phyloP scores from a whole-genome alignment of 2,888 invertebrate genomes.

The Oeneis ivallda region DNA sequence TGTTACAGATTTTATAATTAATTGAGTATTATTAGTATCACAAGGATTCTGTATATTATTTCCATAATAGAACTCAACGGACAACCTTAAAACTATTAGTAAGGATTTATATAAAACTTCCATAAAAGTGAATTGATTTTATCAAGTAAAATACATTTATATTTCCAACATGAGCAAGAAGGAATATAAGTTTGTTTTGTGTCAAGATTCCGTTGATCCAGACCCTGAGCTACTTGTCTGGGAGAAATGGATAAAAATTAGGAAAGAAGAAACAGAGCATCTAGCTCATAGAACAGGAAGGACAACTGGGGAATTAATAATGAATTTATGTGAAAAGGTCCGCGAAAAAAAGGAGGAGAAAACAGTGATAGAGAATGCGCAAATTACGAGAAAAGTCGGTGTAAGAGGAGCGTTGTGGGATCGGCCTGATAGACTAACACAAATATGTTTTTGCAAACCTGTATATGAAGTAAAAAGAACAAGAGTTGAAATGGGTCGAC shows the following conservation, averaged over 20 bases:
- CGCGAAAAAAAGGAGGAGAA: conserved; percentile 66
- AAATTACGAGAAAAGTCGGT: conserved; percentile 53
- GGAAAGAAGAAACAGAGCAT: conserved; percentile 57
- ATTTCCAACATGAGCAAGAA: conserved; percentile 9
- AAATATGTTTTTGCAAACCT: conserved; percentile 57
- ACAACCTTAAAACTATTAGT: too few species aligned
- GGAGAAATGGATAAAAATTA: conserved; percentile 70
- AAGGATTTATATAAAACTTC: not conserved
- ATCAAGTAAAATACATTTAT: not conserved
- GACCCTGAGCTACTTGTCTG: conserved; percentile 63
- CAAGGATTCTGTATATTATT: too few species aligned
- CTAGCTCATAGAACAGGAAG: conserved; percentile 51
- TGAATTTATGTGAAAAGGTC: conserved; percentile 61
- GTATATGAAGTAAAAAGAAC: conserved; percentile 65
- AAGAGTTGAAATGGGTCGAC: conserved; percentile 57
- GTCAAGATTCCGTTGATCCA: conserved; percentile 47
- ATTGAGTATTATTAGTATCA: too few species aligned
- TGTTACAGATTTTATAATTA: too few species aligned
- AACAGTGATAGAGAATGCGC: conserved; percentile 60
- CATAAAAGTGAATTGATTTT: not conserved
- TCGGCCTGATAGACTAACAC: conserved; percentile 57
- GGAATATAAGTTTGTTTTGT: conserved; percentile 19
- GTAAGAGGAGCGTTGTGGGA: conserved; percentile 61
- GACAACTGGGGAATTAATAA: conserved; percentile 60
- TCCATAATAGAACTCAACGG: too few species aligned